Percentiles rank a stretch among this genome's conserved stretches.
These are phyloP conservation scores for Malurus elegans DNA, from an alignment of 2,113 vertebrate genomes.

Conservation along the genomic window DNA sequence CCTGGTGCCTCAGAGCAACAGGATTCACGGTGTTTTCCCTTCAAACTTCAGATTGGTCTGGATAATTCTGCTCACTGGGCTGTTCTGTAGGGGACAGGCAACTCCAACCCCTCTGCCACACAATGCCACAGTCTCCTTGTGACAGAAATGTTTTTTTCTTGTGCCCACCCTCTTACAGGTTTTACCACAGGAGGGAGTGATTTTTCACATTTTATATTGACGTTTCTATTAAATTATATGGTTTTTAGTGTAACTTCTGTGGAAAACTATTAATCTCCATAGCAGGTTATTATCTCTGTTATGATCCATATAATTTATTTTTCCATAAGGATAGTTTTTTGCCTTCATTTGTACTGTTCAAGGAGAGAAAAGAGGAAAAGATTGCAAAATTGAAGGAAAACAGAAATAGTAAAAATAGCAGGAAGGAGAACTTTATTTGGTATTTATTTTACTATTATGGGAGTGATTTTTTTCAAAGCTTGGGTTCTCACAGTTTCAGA, in stretches of 20 bases:
- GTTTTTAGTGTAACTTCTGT: background rate
- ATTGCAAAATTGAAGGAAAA: background rate
- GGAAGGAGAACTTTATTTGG: background rate
- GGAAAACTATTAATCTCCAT: background rate
- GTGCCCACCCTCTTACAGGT: background rate
- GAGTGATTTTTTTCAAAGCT: conserved; percentile 19
- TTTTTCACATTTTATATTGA: conserved; percentile 24
- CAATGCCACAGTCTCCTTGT: background rate
- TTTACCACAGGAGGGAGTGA: conserved; percentile 50
- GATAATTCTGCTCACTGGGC: background rate
- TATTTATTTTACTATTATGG: background rate
- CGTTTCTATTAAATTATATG: conserved; percentile 2
- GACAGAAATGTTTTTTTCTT: background rate
- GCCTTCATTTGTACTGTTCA: background rate
- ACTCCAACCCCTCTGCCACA: background rate
- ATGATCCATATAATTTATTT: background rate
- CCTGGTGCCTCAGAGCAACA: background rate
- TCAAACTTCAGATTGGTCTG: background rate
- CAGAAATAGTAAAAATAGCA: background rate
- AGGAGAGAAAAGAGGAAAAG: background rate
- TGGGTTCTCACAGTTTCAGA: conserved; percentile 44
- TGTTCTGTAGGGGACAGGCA: background rate
- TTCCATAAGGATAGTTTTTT: background rate
- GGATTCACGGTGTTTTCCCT: background rate
- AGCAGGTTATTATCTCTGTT: background rate